Evolutionary conservation across 2,113 vertebrate species (phyloP).

Genomic region (Saguinus midas): DNA sequence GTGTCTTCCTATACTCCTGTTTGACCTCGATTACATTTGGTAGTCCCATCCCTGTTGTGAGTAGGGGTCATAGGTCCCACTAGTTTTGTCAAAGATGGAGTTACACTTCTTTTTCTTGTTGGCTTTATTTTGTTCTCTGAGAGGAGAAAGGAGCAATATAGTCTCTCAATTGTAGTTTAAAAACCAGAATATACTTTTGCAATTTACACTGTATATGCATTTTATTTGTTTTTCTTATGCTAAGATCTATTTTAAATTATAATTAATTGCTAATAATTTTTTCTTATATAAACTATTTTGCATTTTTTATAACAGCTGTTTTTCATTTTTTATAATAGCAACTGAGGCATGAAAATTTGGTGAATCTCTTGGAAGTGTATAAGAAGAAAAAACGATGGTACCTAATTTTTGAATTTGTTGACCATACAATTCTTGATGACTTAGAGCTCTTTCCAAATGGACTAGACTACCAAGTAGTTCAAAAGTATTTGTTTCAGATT

Average conservation of each 20-base stretch:
- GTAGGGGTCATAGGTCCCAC: background rate
- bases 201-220: background rate
- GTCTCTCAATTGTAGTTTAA: constrained; percentile 11
- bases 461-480: constrained; percentile 84
- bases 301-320: constrained; percentile 51
- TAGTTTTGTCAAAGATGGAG: background rate
- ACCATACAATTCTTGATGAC: constrained; percentile 91
- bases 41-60: background rate
- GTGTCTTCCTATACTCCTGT: background rate
- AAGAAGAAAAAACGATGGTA: constrained; percentile 92
- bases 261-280: background rate
- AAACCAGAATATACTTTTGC: background rate
- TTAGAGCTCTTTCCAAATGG: constrained; percentile 88
- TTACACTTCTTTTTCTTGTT: background rate
- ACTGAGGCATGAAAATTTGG: constrained; percentile 93
- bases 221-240: constrained; percentile 7
- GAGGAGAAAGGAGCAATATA: background rate
- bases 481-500: constrained; percentile 91
- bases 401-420: constrained; percentile 95
- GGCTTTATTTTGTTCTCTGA: constrained; percentile 36
- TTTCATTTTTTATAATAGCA: constrained; percentile 83
- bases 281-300: constrained; percentile 51
- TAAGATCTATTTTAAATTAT: constrained; percentile 47
- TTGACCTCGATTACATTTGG: background rate
- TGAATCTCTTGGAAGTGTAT: constrained; percentile 92